These are phyloP conservation scores for Drosophila cognata DNA, from an alignment of 2,888 invertebrate species.

Conservation along the genomic window DNA sequence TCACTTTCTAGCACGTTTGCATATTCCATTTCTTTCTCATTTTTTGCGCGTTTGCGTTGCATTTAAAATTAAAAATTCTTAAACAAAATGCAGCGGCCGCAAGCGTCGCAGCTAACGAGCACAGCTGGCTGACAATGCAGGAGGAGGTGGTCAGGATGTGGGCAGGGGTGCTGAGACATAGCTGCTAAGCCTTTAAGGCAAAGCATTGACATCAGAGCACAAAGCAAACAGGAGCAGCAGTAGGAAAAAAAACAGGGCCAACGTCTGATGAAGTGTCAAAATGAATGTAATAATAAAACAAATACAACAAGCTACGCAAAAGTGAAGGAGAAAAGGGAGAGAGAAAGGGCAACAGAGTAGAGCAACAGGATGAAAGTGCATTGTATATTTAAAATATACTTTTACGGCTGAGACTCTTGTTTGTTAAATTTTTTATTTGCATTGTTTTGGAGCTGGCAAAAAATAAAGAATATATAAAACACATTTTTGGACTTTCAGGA, in stretches of 20 bases:
- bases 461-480: conserved; percentile 16
- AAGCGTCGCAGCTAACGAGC: conserved; percentile 66
- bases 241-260: conserved; percentile 68
- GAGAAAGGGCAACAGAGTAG: background rate
- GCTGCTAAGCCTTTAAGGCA: conserved; percentile 75
- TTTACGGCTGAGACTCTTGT: conserved; percentile 61
- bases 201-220: conserved; percentile 82
- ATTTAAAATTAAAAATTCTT: conserved; percentile 80
- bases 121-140: conserved; percentile 57
- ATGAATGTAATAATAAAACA: conserved; percentile 79
- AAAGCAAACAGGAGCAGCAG: conserved; percentile 53
- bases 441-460: conserved; percentile 18
- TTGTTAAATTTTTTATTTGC: conserved; percentile 37
- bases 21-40: conserved; percentile 57
- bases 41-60: conserved; percentile 65
- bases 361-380: conserved; percentile 40
- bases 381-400: conserved; percentile 60
- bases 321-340: background rate
- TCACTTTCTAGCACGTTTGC: conserved; percentile 64
- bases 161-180: conserved; percentile 16
- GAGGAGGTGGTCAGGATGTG: conserved; percentile 3
- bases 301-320: conserved; percentile 49
- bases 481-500: conserved; percentile 19
- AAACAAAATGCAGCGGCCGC: conserved; percentile 75
- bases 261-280: conserved; percentile 82